Evolutionary conservation across 2,888 invertebrate species (phyloP), one percentile per base, ranked within the genome.

Genomic region (Calliphora vomitoria): DNA sequence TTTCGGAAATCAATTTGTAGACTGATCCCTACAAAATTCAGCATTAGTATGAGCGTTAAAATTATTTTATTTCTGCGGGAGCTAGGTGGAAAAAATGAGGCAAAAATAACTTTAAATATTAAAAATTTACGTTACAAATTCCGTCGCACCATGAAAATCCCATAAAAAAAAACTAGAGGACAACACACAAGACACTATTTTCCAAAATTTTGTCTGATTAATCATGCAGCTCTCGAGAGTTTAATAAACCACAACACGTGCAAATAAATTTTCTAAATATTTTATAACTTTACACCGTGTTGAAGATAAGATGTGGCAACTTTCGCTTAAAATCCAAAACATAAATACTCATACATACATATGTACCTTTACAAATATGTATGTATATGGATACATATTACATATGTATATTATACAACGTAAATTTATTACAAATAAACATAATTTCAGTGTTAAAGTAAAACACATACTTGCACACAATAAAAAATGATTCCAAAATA

Each of bases 191-290:
- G n/a, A 5, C 15, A 62, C n/a, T 62, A 62, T 62, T n/a, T 35
- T 38, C 25, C n/a, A 15, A 44, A 44, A 44, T 44, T 68, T 68
- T 1, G 47, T 47, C 4, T 25, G 13, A 47, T 47, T 35, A 31
- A 69, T 69, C 50, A 50, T 50, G 25, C 1, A n/a, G 25, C 31
- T 11, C 69, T 50, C 50, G n/a, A 50, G 69, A 53, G 69, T 69
- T 69, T 47, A 74, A 60, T 74, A 74, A 60, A 74, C 41, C 3
- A 69, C 8, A 69, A 50, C 4, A 74, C 41, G 25, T 8, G 25
- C n/a, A 74, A 58, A 74, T 41, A 74, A 60, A 74, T 74, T 60
- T 60, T 44, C 15, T 74, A 11, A 74, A 74, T 74, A 74, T 60
- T 75, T 75, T 35, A 47, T 50, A 75, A 47, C 58, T 18, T 18